Evolutionary conservation across 2,797 vertebrate genomes (phyloP), one percentile per base, ranked within the genome.

Genomic region (Xyrichtys novacula): DNA sequence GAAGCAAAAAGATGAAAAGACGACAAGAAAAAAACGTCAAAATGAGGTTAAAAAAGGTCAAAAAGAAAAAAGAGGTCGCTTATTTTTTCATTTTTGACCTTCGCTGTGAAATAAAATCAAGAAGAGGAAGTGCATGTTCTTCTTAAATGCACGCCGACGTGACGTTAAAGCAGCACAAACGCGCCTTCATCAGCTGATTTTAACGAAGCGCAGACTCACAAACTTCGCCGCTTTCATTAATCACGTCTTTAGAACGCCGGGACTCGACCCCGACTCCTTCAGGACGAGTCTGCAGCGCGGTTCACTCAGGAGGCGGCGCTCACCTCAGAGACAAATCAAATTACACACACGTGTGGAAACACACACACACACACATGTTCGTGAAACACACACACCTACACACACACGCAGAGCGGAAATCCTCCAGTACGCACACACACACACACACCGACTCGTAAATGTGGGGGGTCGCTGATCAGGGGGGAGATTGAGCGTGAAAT

Each of bases 401-500:
- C 84, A 72, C 75, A 73, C 40, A 19, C 63, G 20, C 1, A 61
- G 74, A n/a, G 76, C 83, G 86, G 87, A 90, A 85, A 76, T 87
- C 87, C 87, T 85, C 66, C 58, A 52, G 32, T 55, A 69, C 16
- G 5, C 1, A 1, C 39, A 23, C 31, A 59, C 60, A 69, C 60
- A 40, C 40, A 40, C 52, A 29, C 15, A n/a, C 58, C 50, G 57
- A 61, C 53, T 65, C 53, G 7, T 2, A n/a, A 12, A 66, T 15
- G 73, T 62, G 84, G 19, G 75, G 69, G 85, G 81, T 84, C 68
- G 84, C 63, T 83, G 78, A 82, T 81, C 80, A 80, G 17, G 67
- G 76, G 36, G 76, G 71, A 90, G 83, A 93, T 47, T 76, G 73
- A 86, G 85, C 80, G 62, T 15, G 46, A 89, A 93, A 91, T 76